Conservation (phyloP, 2,797 vertebrate genomes). For the Falco peregrinus region DNA sequence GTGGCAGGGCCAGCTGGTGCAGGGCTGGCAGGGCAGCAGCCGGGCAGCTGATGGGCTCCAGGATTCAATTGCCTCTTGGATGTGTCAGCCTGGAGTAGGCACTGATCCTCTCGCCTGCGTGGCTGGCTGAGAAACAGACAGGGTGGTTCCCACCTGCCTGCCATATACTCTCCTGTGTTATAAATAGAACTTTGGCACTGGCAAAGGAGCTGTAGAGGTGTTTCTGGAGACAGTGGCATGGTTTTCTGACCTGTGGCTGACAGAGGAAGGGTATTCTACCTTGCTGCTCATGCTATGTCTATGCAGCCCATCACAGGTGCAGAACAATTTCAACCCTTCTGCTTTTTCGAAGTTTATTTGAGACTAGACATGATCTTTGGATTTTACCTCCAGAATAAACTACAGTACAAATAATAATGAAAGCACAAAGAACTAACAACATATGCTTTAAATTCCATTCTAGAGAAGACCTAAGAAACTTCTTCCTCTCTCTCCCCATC, state of each 20-base stretch:
- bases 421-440: not conserved
- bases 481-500: not conserved
- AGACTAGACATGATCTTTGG: not conserved
- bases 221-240: not conserved
- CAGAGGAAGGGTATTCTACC: not conserved
- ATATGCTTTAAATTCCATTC: not conserved
- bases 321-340: not conserved
- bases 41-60: not conserved
- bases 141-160: not conserved
- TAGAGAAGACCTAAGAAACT: not conserved
- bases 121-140: not conserved
- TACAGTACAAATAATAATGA: not conserved
- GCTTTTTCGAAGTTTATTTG: not conserved
- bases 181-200: not conserved
- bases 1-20: fast-evolving
- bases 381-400: not conserved
- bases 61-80: not conserved
- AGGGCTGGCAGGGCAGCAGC: not conserved
- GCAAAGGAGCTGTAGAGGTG: not conserved
- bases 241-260: not conserved
- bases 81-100: not conserved
- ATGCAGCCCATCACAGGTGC: not conserved
- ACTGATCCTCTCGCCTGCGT: fast-evolving
- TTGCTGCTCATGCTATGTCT: not conserved
- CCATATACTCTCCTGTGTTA: not conserved